These are phyloP conservation scores for Sphenodon punctatus DNA, from an alignment of 2,797 vertebrate genomes.

Conservation along the genomic window DNA sequence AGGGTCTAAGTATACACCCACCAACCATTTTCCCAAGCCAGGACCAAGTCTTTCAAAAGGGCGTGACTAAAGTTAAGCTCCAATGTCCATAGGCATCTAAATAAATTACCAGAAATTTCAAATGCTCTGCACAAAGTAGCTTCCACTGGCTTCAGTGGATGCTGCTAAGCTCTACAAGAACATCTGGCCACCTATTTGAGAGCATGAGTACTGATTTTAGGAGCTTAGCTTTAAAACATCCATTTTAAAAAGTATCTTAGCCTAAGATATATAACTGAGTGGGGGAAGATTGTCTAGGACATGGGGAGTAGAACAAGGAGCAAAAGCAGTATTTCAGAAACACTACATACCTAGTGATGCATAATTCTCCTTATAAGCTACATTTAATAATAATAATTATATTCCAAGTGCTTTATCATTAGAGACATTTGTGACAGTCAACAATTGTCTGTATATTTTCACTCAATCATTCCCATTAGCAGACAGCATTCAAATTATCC, in stretches of 20 bases:
- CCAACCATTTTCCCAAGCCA: neutral
- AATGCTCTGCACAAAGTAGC: conserved; percentile 1
- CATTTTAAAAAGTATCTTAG: no score
- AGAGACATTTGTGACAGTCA: conserved; percentile 52
- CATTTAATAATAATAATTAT: conserved; percentile 45
- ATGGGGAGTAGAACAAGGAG: no score
- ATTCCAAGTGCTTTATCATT: conserved; percentile 38
- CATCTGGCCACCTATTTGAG: neutral
- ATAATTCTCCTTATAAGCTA: conserved; percentile 18
- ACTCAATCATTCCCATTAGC: conserved; percentile 60
- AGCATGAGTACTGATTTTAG: conserved; percentile 9
- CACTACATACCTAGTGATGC: neutral
- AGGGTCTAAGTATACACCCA: neutral
- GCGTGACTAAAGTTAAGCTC: neutral
- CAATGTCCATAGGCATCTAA: neutral
- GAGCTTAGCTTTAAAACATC: no score
- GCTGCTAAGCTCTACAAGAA: conserved; percentile 6
- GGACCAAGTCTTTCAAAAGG: neutral
- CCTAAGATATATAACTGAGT: no score
- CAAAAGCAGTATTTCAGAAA: conserved; percentile 51
- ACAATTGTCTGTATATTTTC: conserved; percentile 59
- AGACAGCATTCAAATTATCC: conserved; percentile 37
- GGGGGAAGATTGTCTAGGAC: no score
- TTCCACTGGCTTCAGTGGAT: conserved; percentile 13
- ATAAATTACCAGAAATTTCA: neutral